These are phyloP conservation scores for Sebastes steindachneri DNA, from an alignment of 2,797 vertebrate species.

Conservation along the genomic window DNA sequence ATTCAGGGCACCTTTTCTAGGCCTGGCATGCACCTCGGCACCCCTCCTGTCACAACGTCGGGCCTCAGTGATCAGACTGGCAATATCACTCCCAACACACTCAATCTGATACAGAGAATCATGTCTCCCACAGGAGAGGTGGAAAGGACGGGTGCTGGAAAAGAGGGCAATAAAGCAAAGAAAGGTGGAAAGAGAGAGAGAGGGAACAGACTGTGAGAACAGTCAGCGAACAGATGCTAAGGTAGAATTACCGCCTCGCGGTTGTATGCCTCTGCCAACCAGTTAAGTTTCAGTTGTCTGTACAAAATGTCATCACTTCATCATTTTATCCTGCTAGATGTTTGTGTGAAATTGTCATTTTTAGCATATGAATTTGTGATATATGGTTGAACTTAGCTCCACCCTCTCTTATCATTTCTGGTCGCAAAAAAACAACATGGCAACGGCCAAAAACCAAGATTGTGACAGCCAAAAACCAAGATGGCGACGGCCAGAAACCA, in stretches of 20 bases:
- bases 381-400: background rate
- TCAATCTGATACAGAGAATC: constrained; percentile 30
- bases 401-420: fast-evolving
- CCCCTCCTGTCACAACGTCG: constrained; percentile 2
- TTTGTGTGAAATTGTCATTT: background rate
- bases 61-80: constrained; percentile 8
- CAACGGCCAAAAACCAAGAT: too few relatives aligned
- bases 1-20: constrained; percentile 13
- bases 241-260: background rate
- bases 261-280: too few relatives aligned
- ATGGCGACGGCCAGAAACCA: fast-evolving
- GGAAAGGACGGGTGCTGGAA: constrained; percentile 10
- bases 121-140: constrained; percentile 9
- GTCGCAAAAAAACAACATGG: background rate
- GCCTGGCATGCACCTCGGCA: background rate
- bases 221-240: background rate
- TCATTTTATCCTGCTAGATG: background rate
- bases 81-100: constrained; percentile 32
- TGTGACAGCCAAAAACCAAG: fast-evolving
- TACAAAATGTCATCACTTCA: background rate
- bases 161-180: constrained; percentile 18
- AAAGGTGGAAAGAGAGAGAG: background rate
- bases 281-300: background rate
- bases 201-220: background rate
- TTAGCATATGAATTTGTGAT: too few relatives aligned